Evolutionary conservation across 2,888 invertebrate species (phyloP).

Genomic region (Empis livida): DNA sequence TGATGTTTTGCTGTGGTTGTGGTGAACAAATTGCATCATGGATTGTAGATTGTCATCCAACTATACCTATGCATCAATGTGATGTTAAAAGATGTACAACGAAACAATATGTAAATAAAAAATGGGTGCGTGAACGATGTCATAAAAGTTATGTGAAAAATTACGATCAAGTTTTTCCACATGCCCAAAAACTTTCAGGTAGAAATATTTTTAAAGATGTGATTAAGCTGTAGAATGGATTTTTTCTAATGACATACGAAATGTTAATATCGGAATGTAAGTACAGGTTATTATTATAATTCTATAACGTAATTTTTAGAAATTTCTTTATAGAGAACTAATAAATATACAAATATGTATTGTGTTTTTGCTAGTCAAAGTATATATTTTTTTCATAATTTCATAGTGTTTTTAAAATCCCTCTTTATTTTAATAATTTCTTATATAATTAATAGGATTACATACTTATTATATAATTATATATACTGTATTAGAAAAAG

Average conservation of each 20-base stretch:
- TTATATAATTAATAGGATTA: too few species aligned
- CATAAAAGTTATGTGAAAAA: constrained; percentile 85
- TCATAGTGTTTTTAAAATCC: too few species aligned
- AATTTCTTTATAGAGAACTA: too few species aligned
- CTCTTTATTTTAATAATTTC: too few species aligned
- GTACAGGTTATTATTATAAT: too few species aligned
- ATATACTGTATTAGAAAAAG: too few species aligned
- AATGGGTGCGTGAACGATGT: constrained; percentile 70
- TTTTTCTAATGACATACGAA: constrained; percentile 61
- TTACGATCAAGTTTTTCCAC: constrained; percentile 67
- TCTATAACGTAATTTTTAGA: too few species aligned
- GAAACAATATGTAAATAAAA: constrained; percentile 51
- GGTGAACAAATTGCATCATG: constrained; percentile 75
- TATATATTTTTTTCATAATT: too few species aligned
- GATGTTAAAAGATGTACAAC: constrained; percentile 73
- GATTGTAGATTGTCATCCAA: constrained; percentile 71
- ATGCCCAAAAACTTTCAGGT: constrained; percentile 72
- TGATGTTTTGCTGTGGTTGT: constrained; percentile 84
- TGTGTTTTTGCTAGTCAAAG: too few species aligned
- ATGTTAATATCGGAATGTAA: constrained; percentile 14
- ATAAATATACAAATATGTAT: too few species aligned
- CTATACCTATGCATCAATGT: constrained; percentile 72
- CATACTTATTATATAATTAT: too few species aligned
- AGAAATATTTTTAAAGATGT: constrained; percentile 53
- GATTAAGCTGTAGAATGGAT: constrained; percentile 70